These are phyloP conservation scores for Amphipoea oculea DNA, from an alignment of 2,888 invertebrate genomes.

Conservation along the genomic window DNA sequence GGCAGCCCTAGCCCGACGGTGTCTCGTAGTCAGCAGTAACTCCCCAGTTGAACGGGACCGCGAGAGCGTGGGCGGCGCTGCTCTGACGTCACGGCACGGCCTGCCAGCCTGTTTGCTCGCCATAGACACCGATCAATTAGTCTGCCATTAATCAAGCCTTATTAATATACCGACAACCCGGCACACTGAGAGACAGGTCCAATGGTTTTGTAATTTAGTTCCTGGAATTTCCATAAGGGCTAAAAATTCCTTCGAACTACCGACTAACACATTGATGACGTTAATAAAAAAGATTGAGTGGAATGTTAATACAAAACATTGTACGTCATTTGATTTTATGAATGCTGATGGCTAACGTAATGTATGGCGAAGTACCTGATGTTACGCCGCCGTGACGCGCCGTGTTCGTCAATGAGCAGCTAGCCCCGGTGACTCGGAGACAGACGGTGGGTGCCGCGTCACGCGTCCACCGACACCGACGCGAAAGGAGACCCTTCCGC, in stretches of 20 bases:
- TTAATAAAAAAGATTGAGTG: neutral
- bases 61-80: conserved; percentile 32
- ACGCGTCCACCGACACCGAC: neutral
- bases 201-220: conserved; percentile 18
- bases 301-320: neutral
- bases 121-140: conserved; percentile 52
- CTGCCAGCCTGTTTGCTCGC: conserved; percentile 30
- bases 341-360: neutral
- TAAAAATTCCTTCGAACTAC: neutral
- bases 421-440: conserved; percentile 24
- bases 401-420: conserved; percentile 27
- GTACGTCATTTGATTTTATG: neutral
- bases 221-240: neutral
- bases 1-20: conserved; percentile 29
- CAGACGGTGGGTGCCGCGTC: conserved; percentile 17
- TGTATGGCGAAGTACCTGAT: conserved; percentile 7
- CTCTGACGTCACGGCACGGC: conserved; percentile 50
- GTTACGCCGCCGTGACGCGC: conserved; percentile 28
- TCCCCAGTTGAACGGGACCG: conserved; percentile 29
- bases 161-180: conserved; percentile 34
- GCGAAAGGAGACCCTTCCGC: conserved; percentile 43
- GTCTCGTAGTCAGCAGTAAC: conserved; percentile 26
- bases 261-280: neutral
- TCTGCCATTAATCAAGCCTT: conserved; percentile 43
- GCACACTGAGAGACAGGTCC: conserved; percentile 15